Evolutionary conservation across 2,888 invertebrate genomes (phyloP), one percentile per base, ranked within the genome.

Genomic region (Sympetrum striolatum): DNA sequence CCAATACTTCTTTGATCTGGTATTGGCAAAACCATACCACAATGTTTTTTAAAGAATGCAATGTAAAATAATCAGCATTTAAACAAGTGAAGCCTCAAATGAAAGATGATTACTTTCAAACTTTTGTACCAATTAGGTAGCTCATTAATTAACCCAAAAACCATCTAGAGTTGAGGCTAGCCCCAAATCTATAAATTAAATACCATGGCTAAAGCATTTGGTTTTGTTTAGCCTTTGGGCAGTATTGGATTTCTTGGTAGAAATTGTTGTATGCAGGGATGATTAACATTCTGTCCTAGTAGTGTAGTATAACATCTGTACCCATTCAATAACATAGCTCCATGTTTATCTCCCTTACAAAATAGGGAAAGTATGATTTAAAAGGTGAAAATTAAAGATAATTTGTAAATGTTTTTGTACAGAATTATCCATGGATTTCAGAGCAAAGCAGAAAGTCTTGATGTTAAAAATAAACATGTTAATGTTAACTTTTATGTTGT

Each of bases 351-450:
- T 90, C 79, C 80, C 31, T 31, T n/a, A 90, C n/a, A 81, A 53
- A 37, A 0, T 80, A 80, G 80, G 90, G 80, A 80, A 44, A 73
- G 15, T 90, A 90, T 80, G 35, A 80, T 80, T 90, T 81, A 53
- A 35, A 60, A 39, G 80, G 58, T 90, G 80, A 60, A 25, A 90
- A 58, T 90, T 90, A 53, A 81, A 80, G 60, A 80, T 90, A 60
- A 90, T 90, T 90, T 90, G 90, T 90, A 90, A 90, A 90, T 90
- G 90, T 90, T 90, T 90, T 90, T 90, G 90, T 90, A 90, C 90
- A 90, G 81, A 90, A 81, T 80, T 81, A 90, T 90, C 81, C 80
- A 90, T 80, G 80, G 80, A 60, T 81, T 90, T 90, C 80, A 79
- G 81, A 80, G 90, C 90, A 48, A 90, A 90, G 80, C 37, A 80